Conservation (phyloP, 2,797 vertebrate genomes). For the Gobio occitaniae region DNA sequence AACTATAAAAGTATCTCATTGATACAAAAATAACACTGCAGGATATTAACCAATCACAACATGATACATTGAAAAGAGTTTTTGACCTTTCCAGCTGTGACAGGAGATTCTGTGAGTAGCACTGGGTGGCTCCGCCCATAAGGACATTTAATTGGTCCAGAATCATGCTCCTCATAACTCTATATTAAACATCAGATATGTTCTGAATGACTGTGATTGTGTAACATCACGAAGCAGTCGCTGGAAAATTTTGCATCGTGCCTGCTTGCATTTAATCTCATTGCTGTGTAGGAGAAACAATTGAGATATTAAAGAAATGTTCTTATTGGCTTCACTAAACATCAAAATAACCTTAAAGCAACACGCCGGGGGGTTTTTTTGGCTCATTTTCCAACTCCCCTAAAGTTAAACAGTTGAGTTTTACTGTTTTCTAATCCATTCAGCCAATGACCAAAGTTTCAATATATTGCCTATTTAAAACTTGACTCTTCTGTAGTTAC, state of each 20-base stretch:
- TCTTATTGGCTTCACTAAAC: neutral
- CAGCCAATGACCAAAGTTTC: too few species aligned
- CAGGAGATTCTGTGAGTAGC: neutral
- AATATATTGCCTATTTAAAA: too few species aligned
- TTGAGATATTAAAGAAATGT: conserved; percentile 14
- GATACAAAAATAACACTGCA: neutral
- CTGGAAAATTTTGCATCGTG: neutral
- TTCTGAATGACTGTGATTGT: neutral
- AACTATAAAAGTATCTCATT: neutral
- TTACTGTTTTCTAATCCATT: too few species aligned
- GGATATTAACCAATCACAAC: neutral
- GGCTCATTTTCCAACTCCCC: too few species aligned
- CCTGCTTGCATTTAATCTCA: neutral
- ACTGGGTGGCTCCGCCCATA: neutral
- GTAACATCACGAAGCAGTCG: neutral
- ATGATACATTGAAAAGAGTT: neutral
- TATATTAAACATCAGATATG: neutral
- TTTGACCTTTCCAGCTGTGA: neutral
- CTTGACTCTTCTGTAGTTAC: too few species aligned
- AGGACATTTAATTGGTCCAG: neutral
- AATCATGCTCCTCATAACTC: neutral
- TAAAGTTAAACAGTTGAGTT: too few species aligned
- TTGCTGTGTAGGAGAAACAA: neutral
- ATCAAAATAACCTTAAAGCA: neutral
- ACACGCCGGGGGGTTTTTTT: too few species aligned